Percentiles rank a stretch among this genome's conserved stretches.
Conservation (phyloP, 1,140 invertebrate species). For the Latrodectus geometricus region DNA sequence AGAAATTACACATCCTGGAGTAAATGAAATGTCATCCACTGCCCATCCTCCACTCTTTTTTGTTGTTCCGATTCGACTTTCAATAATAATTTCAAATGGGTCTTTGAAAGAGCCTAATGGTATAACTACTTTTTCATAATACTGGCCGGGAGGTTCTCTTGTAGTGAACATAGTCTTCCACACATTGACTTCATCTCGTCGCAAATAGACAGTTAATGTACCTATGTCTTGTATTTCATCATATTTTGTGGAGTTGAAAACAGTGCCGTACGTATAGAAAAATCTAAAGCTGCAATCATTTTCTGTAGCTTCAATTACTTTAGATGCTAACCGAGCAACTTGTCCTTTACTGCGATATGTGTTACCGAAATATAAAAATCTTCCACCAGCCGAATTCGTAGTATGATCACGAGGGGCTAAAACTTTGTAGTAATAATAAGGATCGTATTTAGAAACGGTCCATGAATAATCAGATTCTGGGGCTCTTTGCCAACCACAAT, state of each 20-base stretch:
- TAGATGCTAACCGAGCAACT: slow-evolving; percentile 30
- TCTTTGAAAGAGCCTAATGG: slow-evolving; percentile 24
- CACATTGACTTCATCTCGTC: slow-evolving; percentile 35
- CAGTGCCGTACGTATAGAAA: slow-evolving; percentile 57
- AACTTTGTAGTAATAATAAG: neutral
- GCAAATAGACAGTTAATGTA: slow-evolving; percentile 43
- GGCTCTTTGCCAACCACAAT: slow-evolving; percentile 43
- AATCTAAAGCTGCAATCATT: slow-evolving; percentile 60
- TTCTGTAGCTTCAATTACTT: slow-evolving; percentile 40
- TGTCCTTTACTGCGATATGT: neutral
- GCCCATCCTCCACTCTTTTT: slow-evolving; percentile 67
- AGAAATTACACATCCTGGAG: slow-evolving; percentile 65
- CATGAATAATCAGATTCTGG: slow-evolving; percentile 47
- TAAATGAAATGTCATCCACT: slow-evolving; percentile 69
- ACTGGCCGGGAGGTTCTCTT: slow-evolving; percentile 45
- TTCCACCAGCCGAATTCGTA: slow-evolving; percentile 60
- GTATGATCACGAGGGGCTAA: slow-evolving; percentile 59
- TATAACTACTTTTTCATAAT: slow-evolving; percentile 59
- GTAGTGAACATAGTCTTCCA: slow-evolving; percentile 37
- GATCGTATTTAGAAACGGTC: neutral
- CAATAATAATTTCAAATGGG: slow-evolving; percentile 66
- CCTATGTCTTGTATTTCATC: slow-evolving; percentile 51
- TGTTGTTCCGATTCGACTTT: slow-evolving; percentile 65
- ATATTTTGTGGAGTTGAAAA: slow-evolving; percentile 50
- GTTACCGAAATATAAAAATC: slow-evolving; percentile 51